phyloP scores from a whole-genome alignment of 2,113 vertebrate species.

The Corythornis vintsioides region DNA sequence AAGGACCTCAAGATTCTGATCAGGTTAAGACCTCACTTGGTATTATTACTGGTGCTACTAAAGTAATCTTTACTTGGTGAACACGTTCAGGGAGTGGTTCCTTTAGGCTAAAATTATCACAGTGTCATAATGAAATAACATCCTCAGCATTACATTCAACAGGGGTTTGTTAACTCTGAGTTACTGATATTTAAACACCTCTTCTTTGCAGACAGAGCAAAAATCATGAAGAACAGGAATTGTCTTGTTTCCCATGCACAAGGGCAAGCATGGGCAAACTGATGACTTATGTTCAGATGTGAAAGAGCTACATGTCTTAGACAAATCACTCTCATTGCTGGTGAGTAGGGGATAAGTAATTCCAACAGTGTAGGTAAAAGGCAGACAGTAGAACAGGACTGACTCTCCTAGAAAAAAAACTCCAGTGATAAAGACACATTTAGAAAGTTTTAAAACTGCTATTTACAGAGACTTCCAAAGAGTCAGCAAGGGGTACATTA shows the following conservation, averaged over 20 bases:
- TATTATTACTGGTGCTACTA: not conserved
- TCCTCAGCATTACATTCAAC: not conserved
- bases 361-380: not conserved
- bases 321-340: not conserved
- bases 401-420: not conserved
- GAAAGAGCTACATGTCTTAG: not conserved
- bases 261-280: not conserved
- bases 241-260: not conserved
- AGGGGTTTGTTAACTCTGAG: not conserved
- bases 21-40: not conserved
- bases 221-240: not conserved
- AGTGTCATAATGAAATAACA: not conserved
- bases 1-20: not conserved
- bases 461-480: not conserved
- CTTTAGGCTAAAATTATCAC: not conserved
- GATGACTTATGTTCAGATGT: not conserved
- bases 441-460: not conserved
- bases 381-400: not conserved
- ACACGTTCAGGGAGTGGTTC: not conserved
- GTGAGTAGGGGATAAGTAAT: not conserved
- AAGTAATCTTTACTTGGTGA: not conserved
- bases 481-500: not conserved
- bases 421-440: not conserved
- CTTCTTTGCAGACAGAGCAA: not conserved
- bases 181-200: not conserved